Conservation (phyloP, 2,888 invertebrate species). For the Odontocerum albicorne region DNA sequence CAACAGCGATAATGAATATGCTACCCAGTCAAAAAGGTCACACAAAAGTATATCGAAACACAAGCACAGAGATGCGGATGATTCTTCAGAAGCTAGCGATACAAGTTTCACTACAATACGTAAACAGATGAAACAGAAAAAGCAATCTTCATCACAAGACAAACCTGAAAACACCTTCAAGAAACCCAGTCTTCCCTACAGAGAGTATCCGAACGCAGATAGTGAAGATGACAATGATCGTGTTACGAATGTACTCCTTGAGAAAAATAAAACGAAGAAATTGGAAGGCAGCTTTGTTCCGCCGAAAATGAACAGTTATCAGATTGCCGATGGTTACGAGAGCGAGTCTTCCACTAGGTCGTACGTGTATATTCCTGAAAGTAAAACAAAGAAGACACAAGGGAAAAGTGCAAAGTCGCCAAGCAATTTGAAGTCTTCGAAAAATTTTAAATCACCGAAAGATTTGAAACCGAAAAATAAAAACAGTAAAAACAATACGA, state of each 20-base stretch:
- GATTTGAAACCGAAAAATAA: too few species aligned
- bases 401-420: neutral
- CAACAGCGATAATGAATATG: slow-evolving; percentile 3
- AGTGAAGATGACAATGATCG: slow-evolving; percentile 6
- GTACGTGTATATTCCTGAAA: slow-evolving; percentile 15
- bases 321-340: neutral
- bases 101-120: slow-evolving; percentile 10
- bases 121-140: slow-evolving; percentile 4
- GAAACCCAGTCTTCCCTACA: neutral
- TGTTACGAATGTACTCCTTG: slow-evolving; percentile 1
- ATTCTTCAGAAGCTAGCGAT: slow-evolving; percentile 1
- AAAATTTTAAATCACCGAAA: too few species aligned
- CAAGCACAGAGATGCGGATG: neutral
- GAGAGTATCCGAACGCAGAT: neutral
- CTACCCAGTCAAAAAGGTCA: neutral
- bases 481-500: neutral
- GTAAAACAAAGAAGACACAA: slow-evolving; percentile 3
- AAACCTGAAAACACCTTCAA: neutral
- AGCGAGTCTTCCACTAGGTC: slow-evolving; percentile 4
- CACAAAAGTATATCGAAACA: neutral
- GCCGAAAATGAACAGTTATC: slow-evolving; percentile 5
- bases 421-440: too few species aligned
- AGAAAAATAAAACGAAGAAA: neutral
- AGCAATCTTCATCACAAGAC: neutral
- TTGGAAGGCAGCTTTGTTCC: too few species aligned